phyloP scores from a whole-genome alignment of 2,888 invertebrate genomes.

The Magallana nippona region DNA sequence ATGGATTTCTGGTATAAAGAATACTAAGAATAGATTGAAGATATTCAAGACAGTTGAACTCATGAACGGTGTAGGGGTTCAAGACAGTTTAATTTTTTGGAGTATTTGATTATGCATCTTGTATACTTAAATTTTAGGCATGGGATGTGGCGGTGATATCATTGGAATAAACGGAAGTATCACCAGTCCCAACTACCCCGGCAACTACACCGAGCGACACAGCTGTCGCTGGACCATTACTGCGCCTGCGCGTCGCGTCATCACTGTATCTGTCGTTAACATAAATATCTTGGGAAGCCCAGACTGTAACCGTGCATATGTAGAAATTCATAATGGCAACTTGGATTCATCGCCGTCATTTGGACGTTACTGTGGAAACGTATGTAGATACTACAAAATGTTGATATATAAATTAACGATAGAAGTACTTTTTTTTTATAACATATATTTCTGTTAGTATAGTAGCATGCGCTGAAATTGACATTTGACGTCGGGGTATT shows the following conservation, averaged over 20 bases:
- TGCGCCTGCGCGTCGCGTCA: slow-evolving; percentile 86
- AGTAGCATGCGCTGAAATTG: too few species aligned
- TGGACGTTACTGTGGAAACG: slow-evolving; percentile 65
- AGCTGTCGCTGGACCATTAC: slow-evolving; percentile 90
- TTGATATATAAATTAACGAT: not conserved
- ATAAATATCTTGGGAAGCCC: slow-evolving; percentile 57
- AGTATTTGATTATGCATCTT: too few species aligned
- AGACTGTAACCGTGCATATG: slow-evolving; percentile 65
- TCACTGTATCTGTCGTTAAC: slow-evolving; percentile 86
- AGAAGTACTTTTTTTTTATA: too few species aligned
- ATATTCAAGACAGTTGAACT: too few species aligned
- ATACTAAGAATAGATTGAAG: too few species aligned
- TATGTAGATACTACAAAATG: slow-evolving; percentile 54
- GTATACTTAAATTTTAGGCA: slow-evolving; percentile 53
- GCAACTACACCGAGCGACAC: slow-evolving; percentile 88
- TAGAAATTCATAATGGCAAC: slow-evolving; percentile 63
- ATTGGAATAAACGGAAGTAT: slow-evolving; percentile 87
- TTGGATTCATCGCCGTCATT: slow-evolving; percentile 52
- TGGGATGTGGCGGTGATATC: slow-evolving; percentile 84
- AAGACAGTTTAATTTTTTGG: too few species aligned
- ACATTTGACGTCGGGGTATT: too few species aligned
- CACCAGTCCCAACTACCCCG: slow-evolving; percentile 91
- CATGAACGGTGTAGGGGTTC: too few species aligned
- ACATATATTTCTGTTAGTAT: too few species aligned
- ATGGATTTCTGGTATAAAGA: too few species aligned